A percentile compares a stretch with the other conserved stretches of the same genome.
These are phyloP conservation scores for Callinectes sapidus DNA, from an alignment of 2,888 invertebrate species.

Conservation along the genomic window DNA sequence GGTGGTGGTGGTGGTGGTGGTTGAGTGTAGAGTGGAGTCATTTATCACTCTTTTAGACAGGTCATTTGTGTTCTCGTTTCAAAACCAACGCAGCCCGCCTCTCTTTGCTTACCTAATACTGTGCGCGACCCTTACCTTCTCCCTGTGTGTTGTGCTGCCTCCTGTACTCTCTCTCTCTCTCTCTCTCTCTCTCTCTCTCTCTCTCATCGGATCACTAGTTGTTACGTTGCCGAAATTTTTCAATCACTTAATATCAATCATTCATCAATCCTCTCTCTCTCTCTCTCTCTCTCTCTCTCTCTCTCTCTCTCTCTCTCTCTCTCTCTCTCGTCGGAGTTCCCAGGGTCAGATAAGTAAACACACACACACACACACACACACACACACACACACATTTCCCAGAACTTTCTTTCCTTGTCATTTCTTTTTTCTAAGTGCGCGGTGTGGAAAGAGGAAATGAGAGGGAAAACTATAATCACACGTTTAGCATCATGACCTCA, in stretches of 20 bases:
- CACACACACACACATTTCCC: too few relatives aligned
- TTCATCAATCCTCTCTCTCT: background rate
- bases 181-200: conserved; percentile 25
- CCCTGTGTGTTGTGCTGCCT: background rate
- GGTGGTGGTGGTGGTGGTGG: conserved; percentile 20
- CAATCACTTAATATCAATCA: background rate
- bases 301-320: background rate
- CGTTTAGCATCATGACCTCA: too few relatives aligned
- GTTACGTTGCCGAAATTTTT: background rate
- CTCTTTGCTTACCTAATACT: conserved; percentile 5
- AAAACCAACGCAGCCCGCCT: background rate
- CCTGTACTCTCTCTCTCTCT: conserved; percentile 10
- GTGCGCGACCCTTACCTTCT: background rate
- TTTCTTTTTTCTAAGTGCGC: too few relatives aligned
- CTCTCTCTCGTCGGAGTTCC: background rate
- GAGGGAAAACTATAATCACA: too few relatives aligned
- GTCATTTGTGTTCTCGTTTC: conserved; percentile 15
- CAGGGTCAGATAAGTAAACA: background rate
- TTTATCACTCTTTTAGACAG: background rate
- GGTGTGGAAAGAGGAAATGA: too few relatives aligned
- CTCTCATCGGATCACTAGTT: background rate
- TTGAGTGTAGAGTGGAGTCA: background rate
- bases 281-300: conserved; percentile 1
- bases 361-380: too few relatives aligned
- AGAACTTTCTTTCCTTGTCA: too few relatives aligned